Evolutionary conservation across 2,113 vertebrate genomes (phyloP), one percentile per base, ranked within the genome.

Genomic region (Andinoacara biseriatus): DNA sequence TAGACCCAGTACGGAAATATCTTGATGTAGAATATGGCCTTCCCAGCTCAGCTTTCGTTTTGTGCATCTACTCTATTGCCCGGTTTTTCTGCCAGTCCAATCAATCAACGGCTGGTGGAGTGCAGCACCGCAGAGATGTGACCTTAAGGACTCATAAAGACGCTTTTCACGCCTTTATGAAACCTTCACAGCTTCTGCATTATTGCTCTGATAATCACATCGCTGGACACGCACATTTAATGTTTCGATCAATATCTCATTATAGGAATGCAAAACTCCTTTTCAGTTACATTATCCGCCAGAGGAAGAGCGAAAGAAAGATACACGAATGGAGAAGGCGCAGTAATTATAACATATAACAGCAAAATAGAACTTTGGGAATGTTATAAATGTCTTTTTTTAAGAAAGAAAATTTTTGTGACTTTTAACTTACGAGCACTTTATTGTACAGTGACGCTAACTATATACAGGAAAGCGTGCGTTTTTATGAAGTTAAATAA

Each of bases 161-260:
- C 38, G 40, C 86, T 83, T 90, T 85, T 86, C 76, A 87, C 7
- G 6, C 77, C 26, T 85, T 86, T 84, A 87, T 91, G 83, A 90
- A 88, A 78, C 74, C 82, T 62, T 83, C 74, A 58, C 80, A 18
- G 81, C 67, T 58, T 60, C 67, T 69, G 26, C 78, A 59, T 69
- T 52, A 20, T 31, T 3, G 13, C 43, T 10, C 78, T 83, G 59
- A 88, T 89, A 61, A 84, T 89, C 83, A 90, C 63, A 78, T 83
- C 62, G 58, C 59, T 81, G 81, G 69, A 63, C 78, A 63, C 38
- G 33, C 40, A 74, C 76, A 78, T 89, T 88, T 75, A 81, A 83
- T 58, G 6, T 61, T 18, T 33, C 4, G 78, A 93, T 95, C 89
- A 60, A 92, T 93, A 93, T 83, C 82, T 88, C 76, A 91, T 93